phyloP scores from a whole-genome alignment of 2,888 invertebrate species.

The Tetragnatha montana region DNA sequence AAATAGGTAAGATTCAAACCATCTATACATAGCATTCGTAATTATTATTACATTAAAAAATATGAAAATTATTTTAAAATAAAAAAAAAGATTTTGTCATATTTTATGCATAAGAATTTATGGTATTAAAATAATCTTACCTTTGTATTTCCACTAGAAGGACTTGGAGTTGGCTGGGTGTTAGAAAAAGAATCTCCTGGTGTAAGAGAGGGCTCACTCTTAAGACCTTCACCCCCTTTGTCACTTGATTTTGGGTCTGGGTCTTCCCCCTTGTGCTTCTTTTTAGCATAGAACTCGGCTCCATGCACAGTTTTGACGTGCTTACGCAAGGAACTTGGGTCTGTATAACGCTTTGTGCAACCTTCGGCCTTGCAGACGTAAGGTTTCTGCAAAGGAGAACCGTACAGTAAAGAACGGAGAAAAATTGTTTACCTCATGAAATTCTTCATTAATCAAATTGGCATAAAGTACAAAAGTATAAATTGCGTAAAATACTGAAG shows the following conservation, averaged over 20 bases:
- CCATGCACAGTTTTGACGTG: slow-evolving; percentile 99
- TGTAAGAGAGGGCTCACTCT: slow-evolving; percentile 1
- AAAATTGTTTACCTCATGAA: no score
- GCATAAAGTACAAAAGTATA: not conserved
- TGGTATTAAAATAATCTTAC: not conserved
- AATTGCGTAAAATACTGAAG: not conserved
- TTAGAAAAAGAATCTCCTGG: not conserved
- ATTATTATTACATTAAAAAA: no score
- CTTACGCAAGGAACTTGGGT: slow-evolving; percentile 97
- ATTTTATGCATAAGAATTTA: not conserved
- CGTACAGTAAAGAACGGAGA: not conserved
- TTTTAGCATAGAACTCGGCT: slow-evolving; percentile 98
- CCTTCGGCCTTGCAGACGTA: slow-evolving; percentile 98
- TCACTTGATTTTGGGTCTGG: slow-evolving; percentile 27
- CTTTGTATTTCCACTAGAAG: slow-evolving; percentile 6
- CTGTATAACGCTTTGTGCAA: slow-evolving; percentile 98
- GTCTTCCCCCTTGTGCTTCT: slow-evolving; percentile 91
- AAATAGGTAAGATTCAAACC: no score
- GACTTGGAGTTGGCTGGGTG: not conserved
- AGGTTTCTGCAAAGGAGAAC: slow-evolving; percentile 84
- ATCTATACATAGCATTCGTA: no score
- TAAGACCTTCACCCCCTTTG: not conserved
- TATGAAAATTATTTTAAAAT: no score
- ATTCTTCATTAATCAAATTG: no score
- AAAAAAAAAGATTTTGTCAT: not conserved